phyloP scores from a whole-genome alignment of 30 jellyfish, hydroid and myxozoan genomes.

The Calvadosia cruxmelitensis region DNA sequence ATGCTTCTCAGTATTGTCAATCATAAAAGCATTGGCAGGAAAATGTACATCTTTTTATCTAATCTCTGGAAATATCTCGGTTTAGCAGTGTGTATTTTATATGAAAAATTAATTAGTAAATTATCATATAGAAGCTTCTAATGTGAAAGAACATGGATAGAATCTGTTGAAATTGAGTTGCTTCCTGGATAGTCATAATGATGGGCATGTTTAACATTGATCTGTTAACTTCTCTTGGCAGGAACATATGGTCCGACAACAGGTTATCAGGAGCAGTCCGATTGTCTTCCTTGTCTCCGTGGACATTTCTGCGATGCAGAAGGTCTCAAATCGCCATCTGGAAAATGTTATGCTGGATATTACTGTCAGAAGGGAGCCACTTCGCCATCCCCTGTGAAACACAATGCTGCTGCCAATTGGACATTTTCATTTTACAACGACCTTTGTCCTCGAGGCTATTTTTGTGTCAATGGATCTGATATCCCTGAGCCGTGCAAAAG shows the following conservation, averaged over 20 bases:
- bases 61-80: no score
- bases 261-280: constrained; percentile 17
- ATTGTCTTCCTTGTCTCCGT: constrained; percentile 58
- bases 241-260: constrained; percentile 62
- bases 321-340: constrained; percentile 70
- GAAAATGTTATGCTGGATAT: constrained; percentile 78
- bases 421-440: constrained; percentile 77
- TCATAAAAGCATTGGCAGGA: no score
- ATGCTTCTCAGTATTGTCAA: no score
- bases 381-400: constrained; percentile 64
- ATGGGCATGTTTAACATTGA: not conserved
- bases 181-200: no score
- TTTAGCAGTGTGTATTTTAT: no score
- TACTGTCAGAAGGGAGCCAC: constrained; percentile 77
- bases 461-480: constrained; percentile 85
- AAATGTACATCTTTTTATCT: no score
- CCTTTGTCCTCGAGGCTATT: constrained; percentile 79
- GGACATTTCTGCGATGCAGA: constrained; percentile 49
- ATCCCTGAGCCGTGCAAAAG: constrained; percentile 84
- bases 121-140: no score
- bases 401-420: constrained; percentile 30
- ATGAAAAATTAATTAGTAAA: no score
- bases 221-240: not conserved
- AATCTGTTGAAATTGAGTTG: no score
- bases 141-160: no score